Evolutionary conservation across 2,888 invertebrate species (phyloP), one percentile per base, ranked within the genome.

Genomic region (Lithophane ornitopus): DNA sequence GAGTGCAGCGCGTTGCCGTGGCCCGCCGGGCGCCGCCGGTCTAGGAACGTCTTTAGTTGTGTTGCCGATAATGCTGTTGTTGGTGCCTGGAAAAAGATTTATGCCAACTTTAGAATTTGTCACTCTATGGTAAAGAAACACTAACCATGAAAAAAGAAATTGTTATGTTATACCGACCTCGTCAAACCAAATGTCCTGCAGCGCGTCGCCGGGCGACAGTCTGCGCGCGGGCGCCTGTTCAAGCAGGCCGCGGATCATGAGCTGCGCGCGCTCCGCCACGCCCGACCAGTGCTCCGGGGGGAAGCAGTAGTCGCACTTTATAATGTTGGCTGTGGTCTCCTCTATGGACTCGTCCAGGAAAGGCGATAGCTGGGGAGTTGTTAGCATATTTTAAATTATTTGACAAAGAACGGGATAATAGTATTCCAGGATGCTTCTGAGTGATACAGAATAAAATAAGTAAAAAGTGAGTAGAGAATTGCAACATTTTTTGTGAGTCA

Each of bases 291-390:
- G 98, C 91, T 98, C 98, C 74, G 98, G 97, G 26, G 98, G 98
- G 94, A 98, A 98, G 91, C 98, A 98, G 92, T 97, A 98, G 95
- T 98, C 98, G 91, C 98, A 98, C 91, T 98, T 98, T 34, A 98
- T 97, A 82, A 98, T 98, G 92, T 98, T 98, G 7, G 98, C 97
- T 58, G 98, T 98, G 39, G 98, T 98, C 94, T 98, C 98, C 90
- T 98, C 98, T 81, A 98, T 97, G 22, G 98, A 98, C 91, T 98
- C 98, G 91, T 98, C 98, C 81, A 98, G 94, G 94, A 98, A 98
- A 6, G 98, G 98, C 9, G 98, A 98, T n/a, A 98, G 95, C 98
- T 97, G 90, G 1, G 14, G 14, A 56, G 26, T n/a, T 28, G 26
- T 19, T 11, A 46, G 6, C 26, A 22, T n/a, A 58, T 7, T 39